phyloP scores from a whole-genome alignment of 1,140 invertebrate species.

The Nasonia longicornis region DNA sequence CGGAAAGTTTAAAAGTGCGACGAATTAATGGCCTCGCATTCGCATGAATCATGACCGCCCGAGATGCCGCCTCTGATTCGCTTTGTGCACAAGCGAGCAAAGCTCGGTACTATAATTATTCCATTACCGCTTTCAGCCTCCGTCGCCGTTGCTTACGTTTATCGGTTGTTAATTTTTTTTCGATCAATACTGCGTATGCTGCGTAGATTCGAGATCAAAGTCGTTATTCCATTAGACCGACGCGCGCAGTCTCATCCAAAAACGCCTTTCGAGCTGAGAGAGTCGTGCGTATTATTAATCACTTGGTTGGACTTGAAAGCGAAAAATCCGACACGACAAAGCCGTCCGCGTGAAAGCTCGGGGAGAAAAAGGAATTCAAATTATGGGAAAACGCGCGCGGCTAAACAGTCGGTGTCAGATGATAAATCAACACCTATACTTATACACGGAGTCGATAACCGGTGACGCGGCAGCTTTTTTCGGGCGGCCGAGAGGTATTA shows the following conservation, averaged over 20 bases:
- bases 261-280: neutral
- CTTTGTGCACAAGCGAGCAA: neutral
- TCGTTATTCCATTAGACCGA: neutral
- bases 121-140: neutral
- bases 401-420: neutral
- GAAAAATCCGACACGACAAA: neutral
- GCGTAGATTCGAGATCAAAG: neutral
- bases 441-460: conserved; percentile 32
- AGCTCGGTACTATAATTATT: neutral
- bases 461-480: conserved; percentile 30
- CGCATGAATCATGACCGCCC: too few species aligned
- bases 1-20: neutral
- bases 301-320: neutral
- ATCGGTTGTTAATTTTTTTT: neutral
- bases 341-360: neutral
- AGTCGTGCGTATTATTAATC: neutral
- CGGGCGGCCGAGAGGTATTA: conserved; percentile 21
- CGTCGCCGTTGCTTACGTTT: neutral
- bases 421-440: conserved; percentile 41
- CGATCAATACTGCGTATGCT: neutral
- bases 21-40: neutral
- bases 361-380: conserved; percentile 5
- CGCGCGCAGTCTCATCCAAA: neutral
- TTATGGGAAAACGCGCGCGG: conserved; percentile 31
- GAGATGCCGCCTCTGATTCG: neutral